Evolutionary conservation across 1,140 invertebrate genomes (phyloP), one percentile per base, ranked within the genome.

Genomic region (Drosophila subpulchrella): DNA sequence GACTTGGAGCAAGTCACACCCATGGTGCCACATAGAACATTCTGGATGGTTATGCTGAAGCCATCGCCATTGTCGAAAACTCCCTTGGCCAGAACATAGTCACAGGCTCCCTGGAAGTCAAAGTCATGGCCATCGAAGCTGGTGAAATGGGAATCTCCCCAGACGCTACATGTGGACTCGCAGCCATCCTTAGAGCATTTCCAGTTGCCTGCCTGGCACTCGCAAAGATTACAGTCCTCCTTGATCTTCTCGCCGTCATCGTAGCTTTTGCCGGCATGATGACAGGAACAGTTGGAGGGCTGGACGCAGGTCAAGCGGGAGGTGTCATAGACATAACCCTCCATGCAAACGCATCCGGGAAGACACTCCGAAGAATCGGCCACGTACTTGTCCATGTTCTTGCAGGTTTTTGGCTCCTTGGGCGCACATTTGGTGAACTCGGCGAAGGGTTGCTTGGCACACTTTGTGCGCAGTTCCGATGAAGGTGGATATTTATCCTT

Each of bases 1-100:
- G 97, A 95, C 85, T 98, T 98, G 5, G 97, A 97, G 88, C 97
- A 98, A 1, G 96, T 96, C 0, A 97, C 96, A 0, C 97, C 97
- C 12, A 95, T 95, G 0, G 96, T 96, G 24, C 97, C 97, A 88
- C 97, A 98, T 1, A 92, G 54, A 1, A 92, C 91, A 78, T 92
- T 92, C 93, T 96, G 95, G 73, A 96, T 95, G 10, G 95, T 94
- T 3, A 97, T 93, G 39, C 94, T 94, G 84, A 97, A 97, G 0
- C 93, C 93, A 71, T 96, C 95, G 20, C 94, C 93, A 32, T 92
- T 93, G 20, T 92, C 93, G 44, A 94, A 81, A 2, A 78, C 92
- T 13, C 96, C 96, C 92, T 97, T 97, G 2, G 95, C 95, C 7
- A 98, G 92, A 12, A 98, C 94, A 83, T 98, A 98, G 63, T 97